Conservation (phyloP, 1,140 invertebrate genomes). For the Macrostomum lignano region DNA sequence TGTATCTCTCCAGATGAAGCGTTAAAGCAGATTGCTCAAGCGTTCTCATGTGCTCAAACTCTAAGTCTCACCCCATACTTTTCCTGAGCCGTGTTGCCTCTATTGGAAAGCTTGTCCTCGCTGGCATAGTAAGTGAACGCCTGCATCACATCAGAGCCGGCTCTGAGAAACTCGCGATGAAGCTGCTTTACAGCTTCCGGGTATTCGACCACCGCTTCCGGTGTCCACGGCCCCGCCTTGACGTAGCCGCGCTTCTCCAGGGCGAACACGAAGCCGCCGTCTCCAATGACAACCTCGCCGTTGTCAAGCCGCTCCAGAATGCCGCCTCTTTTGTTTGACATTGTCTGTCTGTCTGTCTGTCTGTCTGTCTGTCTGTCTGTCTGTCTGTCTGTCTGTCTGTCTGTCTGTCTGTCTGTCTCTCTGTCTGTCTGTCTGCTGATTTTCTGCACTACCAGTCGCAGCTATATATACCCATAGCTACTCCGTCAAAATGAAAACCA, state of each 20-base stretch:
- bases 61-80: slow-evolving; percentile 15
- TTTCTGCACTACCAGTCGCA: too few species aligned
- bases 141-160: slow-evolving; percentile 28
- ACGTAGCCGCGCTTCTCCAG: slow-evolving; percentile 28
- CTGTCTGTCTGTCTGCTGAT: too few species aligned
- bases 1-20: too few species aligned
- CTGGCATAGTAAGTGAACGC: slow-evolving; percentile 28
- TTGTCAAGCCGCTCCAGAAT: slow-evolving; percentile 22
- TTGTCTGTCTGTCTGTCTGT: too few species aligned
- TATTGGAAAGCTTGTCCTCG: slow-evolving; percentile 25
- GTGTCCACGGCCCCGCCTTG: slow-evolving; percentile 28
- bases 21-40: too few species aligned
- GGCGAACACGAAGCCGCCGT: slow-evolving; percentile 28
- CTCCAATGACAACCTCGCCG: slow-evolving; percentile 22
- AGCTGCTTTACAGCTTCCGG: slow-evolving; percentile 23
- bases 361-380: too few species aligned
- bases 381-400: too few species aligned
- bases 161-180: slow-evolving; percentile 23
- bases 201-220: slow-evolving; percentile 21
- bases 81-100: slow-evolving; percentile 18
- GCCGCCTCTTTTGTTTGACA: too few species aligned
- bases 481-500: too few species aligned
- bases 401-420: too few species aligned
- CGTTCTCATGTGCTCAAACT: too few species aligned
- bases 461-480: too few species aligned